A percentile compares a stretch with the other conserved stretches of the same genome.
Conservation (phyloP, 2,113 vertebrate species). For the Nematolebias whitei region DNA sequence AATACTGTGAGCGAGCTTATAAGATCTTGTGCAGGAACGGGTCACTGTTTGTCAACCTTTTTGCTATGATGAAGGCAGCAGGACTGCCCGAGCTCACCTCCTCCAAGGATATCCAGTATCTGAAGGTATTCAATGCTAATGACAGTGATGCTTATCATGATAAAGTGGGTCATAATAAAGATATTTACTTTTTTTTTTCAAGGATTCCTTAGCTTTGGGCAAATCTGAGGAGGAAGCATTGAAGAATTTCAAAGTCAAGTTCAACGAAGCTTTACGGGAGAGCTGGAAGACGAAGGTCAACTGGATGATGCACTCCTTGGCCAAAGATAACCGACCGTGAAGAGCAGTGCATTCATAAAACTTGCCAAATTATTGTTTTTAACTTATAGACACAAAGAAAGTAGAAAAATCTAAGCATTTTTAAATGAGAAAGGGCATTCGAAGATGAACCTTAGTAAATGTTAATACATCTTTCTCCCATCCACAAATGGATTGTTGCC, state of each 20-base stretch:
- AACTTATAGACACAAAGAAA: constrained; percentile 35
- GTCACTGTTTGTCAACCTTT: constrained; percentile 94
- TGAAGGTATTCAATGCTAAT: constrained; percentile 83
- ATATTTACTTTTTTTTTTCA: constrained; percentile 25
- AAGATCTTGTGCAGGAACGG: constrained; percentile 94
- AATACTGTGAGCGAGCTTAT: constrained; percentile 92
- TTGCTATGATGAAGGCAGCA: constrained; percentile 96
- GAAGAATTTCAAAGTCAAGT: constrained; percentile 97
- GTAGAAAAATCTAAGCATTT: constrained; percentile 29
- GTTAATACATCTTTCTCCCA: constrained; percentile 53
- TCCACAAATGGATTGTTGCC: constrained; percentile 20
- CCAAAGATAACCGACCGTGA: constrained; percentile 94
- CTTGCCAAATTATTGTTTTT: constrained; percentile 32
- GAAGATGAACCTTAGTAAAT: constrained; percentile 39
- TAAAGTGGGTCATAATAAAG: not conserved
- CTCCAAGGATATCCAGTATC: constrained; percentile 97
- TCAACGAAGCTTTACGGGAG: constrained; percentile 94
- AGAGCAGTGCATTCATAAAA: constrained; percentile 34
- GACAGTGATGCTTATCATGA: not conserved
- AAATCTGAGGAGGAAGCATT: constrained; percentile 94
- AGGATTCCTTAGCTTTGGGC: constrained; percentile 95
- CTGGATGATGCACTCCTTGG: constrained; percentile 96
- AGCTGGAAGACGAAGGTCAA: constrained; percentile 99
- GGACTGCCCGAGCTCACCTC: constrained; percentile 96
- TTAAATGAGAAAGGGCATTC: constrained; percentile 39